A percentile compares a stretch with the other conserved stretches of the same genome.
Conservation (phyloP, 2,888 invertebrate genomes). For the Drosophila prolongata region DNA sequence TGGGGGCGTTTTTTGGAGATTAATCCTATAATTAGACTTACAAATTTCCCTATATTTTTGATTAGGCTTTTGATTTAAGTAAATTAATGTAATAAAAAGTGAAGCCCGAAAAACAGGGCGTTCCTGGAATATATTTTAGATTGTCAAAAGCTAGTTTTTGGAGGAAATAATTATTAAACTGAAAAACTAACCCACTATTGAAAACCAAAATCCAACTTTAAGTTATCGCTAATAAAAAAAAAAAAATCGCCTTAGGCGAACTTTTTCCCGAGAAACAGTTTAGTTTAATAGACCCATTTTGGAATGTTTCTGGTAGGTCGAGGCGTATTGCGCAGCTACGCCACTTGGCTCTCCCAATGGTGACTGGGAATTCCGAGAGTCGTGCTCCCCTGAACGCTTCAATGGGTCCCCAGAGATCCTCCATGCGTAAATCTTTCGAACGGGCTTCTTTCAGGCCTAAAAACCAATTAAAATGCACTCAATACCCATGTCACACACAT, state of each 20-base stretch:
- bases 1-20: too few relatives aligned
- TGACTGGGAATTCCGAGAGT: conserved; percentile 10
- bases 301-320: background rate
- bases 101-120: too few relatives aligned
- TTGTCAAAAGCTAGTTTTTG: too few relatives aligned
- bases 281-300: background rate
- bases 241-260: background rate
- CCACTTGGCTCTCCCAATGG: conserved; percentile 1
- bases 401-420: conserved; percentile 40
- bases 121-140: background rate
- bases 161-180: too few relatives aligned
- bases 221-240: too few relatives aligned
- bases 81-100: too few relatives aligned
- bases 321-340: background rate
- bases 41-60: too few relatives aligned
- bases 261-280: background rate
- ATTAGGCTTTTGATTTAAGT: too few relatives aligned
- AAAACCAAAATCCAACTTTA: too few relatives aligned
- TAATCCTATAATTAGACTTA: too few relatives aligned
- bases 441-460: conserved; percentile 54
- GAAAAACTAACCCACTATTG: too few relatives aligned
- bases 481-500: conserved; percentile 36
- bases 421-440: conserved; percentile 45
- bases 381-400: conserved; percentile 38
- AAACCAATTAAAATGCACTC: conserved; percentile 49